These are phyloP conservation scores for Neomicropteryx cornuta DNA, from an alignment of 1,140 invertebrate genomes.

Conservation along the genomic window DNA sequence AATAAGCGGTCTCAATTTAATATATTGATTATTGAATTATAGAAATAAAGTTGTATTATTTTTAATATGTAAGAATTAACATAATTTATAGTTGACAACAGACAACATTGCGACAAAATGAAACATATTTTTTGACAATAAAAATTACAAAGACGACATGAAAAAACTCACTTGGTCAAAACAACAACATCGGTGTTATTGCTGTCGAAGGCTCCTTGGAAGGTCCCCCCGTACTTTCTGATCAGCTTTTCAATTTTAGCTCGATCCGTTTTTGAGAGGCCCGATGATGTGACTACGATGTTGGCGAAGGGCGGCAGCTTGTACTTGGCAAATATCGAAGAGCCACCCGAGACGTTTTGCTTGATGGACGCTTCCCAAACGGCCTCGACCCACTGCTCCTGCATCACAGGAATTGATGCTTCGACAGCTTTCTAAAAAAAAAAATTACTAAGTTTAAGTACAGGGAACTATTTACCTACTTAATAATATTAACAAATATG, in stretches of 20 bases:
- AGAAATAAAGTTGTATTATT: neutral
- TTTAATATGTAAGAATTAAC: neutral
- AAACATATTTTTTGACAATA: neutral
- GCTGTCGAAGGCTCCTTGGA: constrained; percentile 41
- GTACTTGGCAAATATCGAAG: constrained; percentile 51
- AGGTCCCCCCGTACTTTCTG: constrained; percentile 57
- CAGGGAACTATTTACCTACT: constrained; percentile 4
- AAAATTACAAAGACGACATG: neutral
- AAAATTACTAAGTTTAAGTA: constrained; percentile 6
- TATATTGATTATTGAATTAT: neutral
- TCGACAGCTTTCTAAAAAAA: constrained; percentile 56
- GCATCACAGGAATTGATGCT: constrained; percentile 61
- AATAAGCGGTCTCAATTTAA: neutral
- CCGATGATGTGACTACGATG: constrained; percentile 67
- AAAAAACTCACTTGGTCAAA: constrained; percentile 34
- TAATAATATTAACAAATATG: neutral
- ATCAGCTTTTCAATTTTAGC: constrained; percentile 59
- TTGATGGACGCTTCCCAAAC: constrained; percentile 63
- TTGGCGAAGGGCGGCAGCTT: constrained; percentile 72
- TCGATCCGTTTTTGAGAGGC: constrained; percentile 53
- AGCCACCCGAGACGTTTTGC: constrained; percentile 48
- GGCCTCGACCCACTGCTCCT: constrained; percentile 63
- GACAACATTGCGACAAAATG: neutral
- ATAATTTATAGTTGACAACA: neutral
- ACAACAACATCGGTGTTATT: constrained; percentile 41